Evolutionary conservation across 2,888 invertebrate genomes (phyloP), one percentile per base, ranked within the genome.

Genomic region (Octonoba sinensis): DNA sequence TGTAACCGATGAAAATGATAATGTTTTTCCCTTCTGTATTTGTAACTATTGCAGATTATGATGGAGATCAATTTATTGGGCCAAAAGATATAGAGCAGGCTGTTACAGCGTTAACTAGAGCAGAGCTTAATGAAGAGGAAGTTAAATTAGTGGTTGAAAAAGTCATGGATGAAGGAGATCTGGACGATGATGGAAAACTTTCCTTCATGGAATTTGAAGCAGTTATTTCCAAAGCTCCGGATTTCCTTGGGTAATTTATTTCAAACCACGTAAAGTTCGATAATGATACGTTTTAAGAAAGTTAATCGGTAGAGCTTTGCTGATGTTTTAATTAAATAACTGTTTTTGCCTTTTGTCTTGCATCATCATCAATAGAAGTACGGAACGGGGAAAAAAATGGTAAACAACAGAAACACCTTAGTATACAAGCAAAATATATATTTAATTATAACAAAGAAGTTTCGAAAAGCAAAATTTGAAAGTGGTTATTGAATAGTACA

Each of bases 171-270:
- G 99, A 99, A 89, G 96, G 96, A 11, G 98, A 99, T 89, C 94
- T 98, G 83, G 98, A 99, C 88, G 96, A 97, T 0, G 98, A 99
- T 89, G 96, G 96, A 60, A 93, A 95, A 87, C 91, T 99, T 60
- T 97, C 97, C 8, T 96, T 94, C 88, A 93, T 96, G 90, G 99
- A 99, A 90, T 99, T 99, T 89, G 97, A 98, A 89, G 97, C 98
- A 89, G 97, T 98, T 67, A 96, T 99, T 72, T 94, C 96, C 0
- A 91, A 97, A 85, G 96, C 97, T n/a, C 96, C 98, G 0, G 98
- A 99, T 88, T 99, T 99, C 75, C 84, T 89, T 13, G 84, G 85
- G 85, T 85, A 77, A 51, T 18, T 3, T 66, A 1, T 59, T 20
- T 22, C 24, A 16, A 54, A 8, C 16, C 0, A 8, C 36, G 36